These are phyloP conservation scores for Haemorhous mexicanus DNA, from an alignment of 2,113 vertebrate species.

Conservation along the genomic window DNA sequence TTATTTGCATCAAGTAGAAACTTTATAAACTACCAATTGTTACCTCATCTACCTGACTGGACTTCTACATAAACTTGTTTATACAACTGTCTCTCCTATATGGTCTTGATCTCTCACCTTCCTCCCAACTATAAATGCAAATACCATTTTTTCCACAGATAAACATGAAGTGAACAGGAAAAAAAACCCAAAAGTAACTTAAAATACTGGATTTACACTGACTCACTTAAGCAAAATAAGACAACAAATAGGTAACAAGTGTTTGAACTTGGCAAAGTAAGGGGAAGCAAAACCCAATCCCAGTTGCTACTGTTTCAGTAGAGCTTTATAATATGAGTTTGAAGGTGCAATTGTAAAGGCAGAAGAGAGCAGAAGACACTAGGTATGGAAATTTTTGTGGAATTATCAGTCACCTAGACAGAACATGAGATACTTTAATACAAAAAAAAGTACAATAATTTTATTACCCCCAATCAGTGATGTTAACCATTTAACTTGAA, in stretches of 20 bases:
- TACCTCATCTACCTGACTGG: neutral
- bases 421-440: neutral
- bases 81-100: neutral
- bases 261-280: neutral
- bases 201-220: neutral
- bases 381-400: neutral
- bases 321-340: neutral
- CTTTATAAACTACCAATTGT: neutral
- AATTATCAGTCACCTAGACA: neutral
- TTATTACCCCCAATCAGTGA: neutral
- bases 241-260: neutral
- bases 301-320: neutral
- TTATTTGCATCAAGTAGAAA: neutral
- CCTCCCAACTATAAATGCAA: neutral
- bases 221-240: neutral
- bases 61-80: neutral
- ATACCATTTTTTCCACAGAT: neutral
- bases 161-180: neutral
- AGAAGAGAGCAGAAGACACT: neutral
- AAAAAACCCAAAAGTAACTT: neutral
- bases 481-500: neutral
- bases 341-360: neutral
- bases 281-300: neutral
- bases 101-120: neutral
- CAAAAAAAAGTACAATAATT: neutral